Evolutionary conservation across 2,888 invertebrate species (phyloP).

Genomic region (Argyresthia albistria): DNA sequence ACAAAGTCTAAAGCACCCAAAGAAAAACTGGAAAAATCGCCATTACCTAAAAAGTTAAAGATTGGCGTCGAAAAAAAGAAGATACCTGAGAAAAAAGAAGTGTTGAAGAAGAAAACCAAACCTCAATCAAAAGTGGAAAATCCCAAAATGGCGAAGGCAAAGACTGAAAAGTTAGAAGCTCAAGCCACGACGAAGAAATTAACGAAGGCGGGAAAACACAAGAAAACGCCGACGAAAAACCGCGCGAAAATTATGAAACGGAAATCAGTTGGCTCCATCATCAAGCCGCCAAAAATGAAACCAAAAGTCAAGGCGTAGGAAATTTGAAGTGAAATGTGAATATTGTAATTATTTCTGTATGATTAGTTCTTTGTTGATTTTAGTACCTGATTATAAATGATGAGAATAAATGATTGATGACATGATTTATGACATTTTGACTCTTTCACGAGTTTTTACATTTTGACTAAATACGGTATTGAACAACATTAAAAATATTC

Average conservation of each 20-base stretch:
- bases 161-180: slow-evolving; percentile 3
- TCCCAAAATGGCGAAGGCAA: neutral
- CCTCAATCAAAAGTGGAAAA: slow-evolving; percentile 12
- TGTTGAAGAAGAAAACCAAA: slow-evolving; percentile 12
- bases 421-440: no score
- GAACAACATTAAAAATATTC: no score
- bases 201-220: slow-evolving; percentile 10
- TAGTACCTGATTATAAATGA: no score
- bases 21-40: slow-evolving; percentile 9
- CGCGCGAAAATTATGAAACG: slow-evolving; percentile 32
- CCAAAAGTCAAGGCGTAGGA: no score
- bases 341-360: no score
- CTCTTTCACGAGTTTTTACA: no score
- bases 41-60: slow-evolving; percentile 9
- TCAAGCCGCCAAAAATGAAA: slow-evolving; percentile 57
- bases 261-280: slow-evolving; percentile 50
- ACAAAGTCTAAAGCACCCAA: neutral
- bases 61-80: neutral
- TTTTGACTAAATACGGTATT: no score
- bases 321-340: no score
- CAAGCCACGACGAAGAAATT: neutral
- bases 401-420: no score
- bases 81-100: slow-evolving; percentile 11
- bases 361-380: no score
- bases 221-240: slow-evolving; percentile 37